Evolutionary conservation across 1,140 invertebrate species (phyloP).

Genomic region (Kradibia gibbosae): DNA sequence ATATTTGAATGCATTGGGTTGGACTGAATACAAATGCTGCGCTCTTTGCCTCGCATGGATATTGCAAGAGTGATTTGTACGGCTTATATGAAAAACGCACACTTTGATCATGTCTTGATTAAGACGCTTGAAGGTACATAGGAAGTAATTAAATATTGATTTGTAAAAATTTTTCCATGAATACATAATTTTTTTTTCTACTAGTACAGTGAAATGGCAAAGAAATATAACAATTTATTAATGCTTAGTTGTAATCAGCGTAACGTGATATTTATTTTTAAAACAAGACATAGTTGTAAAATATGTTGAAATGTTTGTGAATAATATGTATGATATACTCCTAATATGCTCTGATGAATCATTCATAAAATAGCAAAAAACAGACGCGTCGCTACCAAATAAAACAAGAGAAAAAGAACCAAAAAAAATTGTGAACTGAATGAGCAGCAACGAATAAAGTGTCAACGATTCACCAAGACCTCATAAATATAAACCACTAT

Average conservation of each 20-base stretch:
- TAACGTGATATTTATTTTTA: constrained; percentile 23
- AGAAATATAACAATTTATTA: too few species aligned
- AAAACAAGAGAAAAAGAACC: background rate
- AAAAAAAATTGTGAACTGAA: constrained; percentile 51
- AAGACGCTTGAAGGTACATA: too few species aligned
- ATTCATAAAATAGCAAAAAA: constrained; percentile 26
- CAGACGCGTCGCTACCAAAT: background rate
- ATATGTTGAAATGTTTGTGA: background rate
- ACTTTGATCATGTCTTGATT: too few species aligned
- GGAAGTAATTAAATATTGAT: too few species aligned
- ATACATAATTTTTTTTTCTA: too few species aligned
- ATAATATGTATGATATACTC: constrained; percentile 37
- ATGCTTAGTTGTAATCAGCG: constrained; percentile 17
- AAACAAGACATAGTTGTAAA: constrained; percentile 3
- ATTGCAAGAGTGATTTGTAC: too few species aligned
- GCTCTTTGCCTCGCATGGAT: too few species aligned
- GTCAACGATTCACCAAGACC: constrained; percentile 45
- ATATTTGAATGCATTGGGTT: background rate
- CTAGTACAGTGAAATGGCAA: too few species aligned
- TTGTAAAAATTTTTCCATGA: too few species aligned
- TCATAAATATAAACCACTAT: constrained; percentile 49
- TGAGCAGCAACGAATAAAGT: constrained; percentile 54
- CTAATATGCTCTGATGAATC: constrained; percentile 40
- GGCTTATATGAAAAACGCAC: too few species aligned
- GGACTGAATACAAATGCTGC: background rate